A percentile compares a stretch with the other conserved stretches of the same genome.
Evolutionary conservation across 2,113 vertebrate genomes (phyloP).

Genomic region (Microcebus murinus): DNA sequence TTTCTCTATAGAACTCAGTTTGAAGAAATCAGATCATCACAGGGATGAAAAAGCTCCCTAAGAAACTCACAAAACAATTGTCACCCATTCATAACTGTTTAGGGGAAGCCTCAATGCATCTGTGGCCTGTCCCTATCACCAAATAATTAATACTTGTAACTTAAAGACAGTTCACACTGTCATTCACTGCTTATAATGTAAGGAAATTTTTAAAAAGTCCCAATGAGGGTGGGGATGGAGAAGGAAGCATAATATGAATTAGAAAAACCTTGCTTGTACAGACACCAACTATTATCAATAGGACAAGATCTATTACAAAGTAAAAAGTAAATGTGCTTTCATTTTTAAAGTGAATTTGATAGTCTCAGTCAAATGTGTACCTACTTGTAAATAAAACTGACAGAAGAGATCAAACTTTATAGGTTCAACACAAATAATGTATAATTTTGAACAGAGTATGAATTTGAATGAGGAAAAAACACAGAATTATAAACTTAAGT

Average conservation of each 20-base stretch:
- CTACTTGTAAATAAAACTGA: conserved; percentile 38
- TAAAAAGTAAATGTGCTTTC: conserved; percentile 45
- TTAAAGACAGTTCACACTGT: conserved; percentile 19
- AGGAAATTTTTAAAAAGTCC: conserved; percentile 3
- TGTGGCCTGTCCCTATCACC: neutral
- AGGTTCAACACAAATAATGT: conserved; percentile 20
- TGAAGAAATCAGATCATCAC: neutral
- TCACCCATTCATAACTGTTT: neutral
- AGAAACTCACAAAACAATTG: neutral
- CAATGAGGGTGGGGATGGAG: too few species aligned
- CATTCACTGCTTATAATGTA: conserved; percentile 24
- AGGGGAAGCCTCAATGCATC: neutral
- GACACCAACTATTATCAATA: neutral
- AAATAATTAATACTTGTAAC: conserved; percentile 3
- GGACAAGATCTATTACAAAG: conserved; percentile 25
- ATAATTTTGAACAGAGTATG: conserved; percentile 27
- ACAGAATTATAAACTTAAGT: conserved; percentile 22
- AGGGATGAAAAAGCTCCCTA: conserved; percentile 16
- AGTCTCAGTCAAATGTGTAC: conserved; percentile 38
- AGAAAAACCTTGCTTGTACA: neutral
- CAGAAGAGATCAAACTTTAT: conserved; percentile 26
- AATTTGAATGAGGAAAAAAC: conserved; percentile 39
- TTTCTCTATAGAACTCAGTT: neutral
- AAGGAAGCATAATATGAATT: neutral
- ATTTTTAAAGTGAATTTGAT: conserved; percentile 53